A percentile compares a stretch with the other conserved stretches of the same genome.
These are phyloP conservation scores for Okapia johnstoni DNA, from an alignment of 2,113 vertebrate genomes.

Conservation along the genomic window DNA sequence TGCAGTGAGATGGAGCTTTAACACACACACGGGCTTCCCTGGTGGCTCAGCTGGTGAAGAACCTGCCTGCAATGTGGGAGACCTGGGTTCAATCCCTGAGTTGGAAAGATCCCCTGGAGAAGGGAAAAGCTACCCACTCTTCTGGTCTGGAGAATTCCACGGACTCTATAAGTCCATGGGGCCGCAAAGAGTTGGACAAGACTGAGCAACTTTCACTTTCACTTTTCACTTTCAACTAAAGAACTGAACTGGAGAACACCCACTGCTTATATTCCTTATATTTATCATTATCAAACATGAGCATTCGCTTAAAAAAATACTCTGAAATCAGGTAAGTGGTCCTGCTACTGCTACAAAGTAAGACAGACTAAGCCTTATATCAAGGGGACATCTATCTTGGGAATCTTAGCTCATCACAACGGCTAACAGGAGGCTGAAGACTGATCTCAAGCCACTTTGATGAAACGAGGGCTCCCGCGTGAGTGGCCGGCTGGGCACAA, in stretches of 20 bases:
- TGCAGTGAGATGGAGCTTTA: neutral
- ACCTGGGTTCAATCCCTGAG: neutral
- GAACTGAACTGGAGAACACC: neutral
- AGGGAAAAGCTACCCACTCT: neutral
- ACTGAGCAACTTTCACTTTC: neutral
- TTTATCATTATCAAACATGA: neutral
- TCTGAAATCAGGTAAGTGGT: neutral
- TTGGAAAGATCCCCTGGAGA: neutral
- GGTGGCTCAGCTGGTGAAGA: neutral
- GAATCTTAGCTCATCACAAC: neutral
- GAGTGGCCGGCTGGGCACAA: neutral
- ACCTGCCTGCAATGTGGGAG: neutral
- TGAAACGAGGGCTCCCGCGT: neutral
- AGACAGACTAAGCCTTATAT: neutral
- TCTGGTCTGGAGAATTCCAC: neutral
- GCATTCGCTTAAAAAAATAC: neutral
- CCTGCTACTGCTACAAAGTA: neutral
- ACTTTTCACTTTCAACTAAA: neutral
- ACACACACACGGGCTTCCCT: neutral
- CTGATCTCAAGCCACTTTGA: neutral
- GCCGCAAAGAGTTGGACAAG: neutral
- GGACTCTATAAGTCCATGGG: neutral
- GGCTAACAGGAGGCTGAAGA: neutral
- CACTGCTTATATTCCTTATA: neutral
- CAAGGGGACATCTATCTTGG: neutral